Base-by-base conservation (phyloP, 1,140 invertebrate genomes). In the Diplogasteroides magnus region DNA sequence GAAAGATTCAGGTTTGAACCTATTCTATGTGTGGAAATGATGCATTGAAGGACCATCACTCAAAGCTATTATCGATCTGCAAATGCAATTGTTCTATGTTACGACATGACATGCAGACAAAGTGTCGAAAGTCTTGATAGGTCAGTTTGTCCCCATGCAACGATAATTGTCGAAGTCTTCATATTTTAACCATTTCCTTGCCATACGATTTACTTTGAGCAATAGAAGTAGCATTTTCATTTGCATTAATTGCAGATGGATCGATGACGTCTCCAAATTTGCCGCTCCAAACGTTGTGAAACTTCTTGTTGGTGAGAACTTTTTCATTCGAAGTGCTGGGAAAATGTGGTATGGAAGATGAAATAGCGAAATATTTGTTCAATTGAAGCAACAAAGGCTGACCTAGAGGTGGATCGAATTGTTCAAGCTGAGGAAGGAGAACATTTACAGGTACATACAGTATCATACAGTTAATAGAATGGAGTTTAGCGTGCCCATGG, bases 261-360 rank as follows among this genome's bases (percentile, higher is more conserved):
- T 96, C 69, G 93, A 96, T 80, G 93, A 97, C 86, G 91, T 96
- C 2, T 87, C 91, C 78, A 88, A 89, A 78, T 96, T 95, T 82
- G 92, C 93, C 61, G 91, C 92, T 23, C 90, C 90, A 27, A 91
- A 92, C 85, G 91, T 94, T 23, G 88, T 93, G 48, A 88, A 94
- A 66, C 88, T 94, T 59, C 85, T 97, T 77, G 90, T 96, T 72
- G 93, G 93, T 89, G 83, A 85, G 85, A 48, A 48, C 1, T 72
- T 2, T 68, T n/a, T 14, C 23, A 32, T 23, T n/a, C 2, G 61
- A 26, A 27, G 6, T 73, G n/a, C 23, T 32, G n/a, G 2, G 15
- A 67, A 29, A 27, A 1, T n/a, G 0, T n/a, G n/a, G n/a, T 23
- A 56, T 32, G n/a, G 31, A 32, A 69, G 37, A 15, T 57, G 23